Percentiles rank a stretch among this genome's conserved stretches.
Conservation (phyloP, 2,888 invertebrate genomes). For the Xestia c-nigrum region DNA sequence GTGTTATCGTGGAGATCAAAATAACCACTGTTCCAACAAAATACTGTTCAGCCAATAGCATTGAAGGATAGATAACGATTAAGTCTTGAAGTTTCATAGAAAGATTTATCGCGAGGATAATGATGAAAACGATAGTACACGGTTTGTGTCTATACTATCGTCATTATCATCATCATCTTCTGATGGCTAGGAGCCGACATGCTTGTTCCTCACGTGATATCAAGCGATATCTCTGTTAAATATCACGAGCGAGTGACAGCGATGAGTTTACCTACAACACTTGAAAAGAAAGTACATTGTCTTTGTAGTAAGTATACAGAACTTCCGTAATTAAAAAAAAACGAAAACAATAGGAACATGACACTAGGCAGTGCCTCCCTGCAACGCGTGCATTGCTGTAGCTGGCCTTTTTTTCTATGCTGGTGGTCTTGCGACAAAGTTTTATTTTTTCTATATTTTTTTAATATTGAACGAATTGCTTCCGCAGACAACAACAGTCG, state of each 20-base stretch:
- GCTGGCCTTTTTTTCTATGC: not conserved
- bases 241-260: not conserved
- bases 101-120: not conserved
- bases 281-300: conserved; percentile 8
- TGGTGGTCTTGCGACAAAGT: not conserved
- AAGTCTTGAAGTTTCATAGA: not conserved
- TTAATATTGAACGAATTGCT: conserved; percentile 12
- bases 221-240: not conserved
- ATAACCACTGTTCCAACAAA: not conserved
- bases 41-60: not conserved
- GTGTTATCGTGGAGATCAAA: not conserved
- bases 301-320: not conserved
- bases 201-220: not conserved
- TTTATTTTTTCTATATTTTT: not conserved
- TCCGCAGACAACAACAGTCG: conserved; percentile 83
- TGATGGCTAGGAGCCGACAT: not conserved
- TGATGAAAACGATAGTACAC: not conserved
- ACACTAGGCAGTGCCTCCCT: not conserved
- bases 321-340: not conserved
- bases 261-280: not conserved
- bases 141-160: not conserved
- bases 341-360: not conserved
- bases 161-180: not conserved
- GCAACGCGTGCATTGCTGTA: not conserved
- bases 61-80: not conserved